Conservation (phyloP, 2,888 invertebrate species). For the Drosophila bunnanda region DNA sequence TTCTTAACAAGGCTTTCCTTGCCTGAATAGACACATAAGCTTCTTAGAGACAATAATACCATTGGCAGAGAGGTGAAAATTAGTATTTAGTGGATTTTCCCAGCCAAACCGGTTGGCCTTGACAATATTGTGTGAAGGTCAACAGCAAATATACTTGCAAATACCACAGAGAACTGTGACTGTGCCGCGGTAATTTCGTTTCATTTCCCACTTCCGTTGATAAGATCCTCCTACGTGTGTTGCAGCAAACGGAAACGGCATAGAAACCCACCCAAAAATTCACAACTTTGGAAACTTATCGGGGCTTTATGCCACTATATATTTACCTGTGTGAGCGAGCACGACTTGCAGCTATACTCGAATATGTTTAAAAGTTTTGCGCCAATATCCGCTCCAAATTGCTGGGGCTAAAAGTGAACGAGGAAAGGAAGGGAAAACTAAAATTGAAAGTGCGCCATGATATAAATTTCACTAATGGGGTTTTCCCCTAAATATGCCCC, state of each 20-base stretch:
- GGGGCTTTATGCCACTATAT: conserved; percentile 3
- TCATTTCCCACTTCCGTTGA: conserved; percentile 33
- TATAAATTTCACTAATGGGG: conserved; percentile 65
- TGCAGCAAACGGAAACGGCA: conserved; percentile 20
- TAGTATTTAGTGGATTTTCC: conserved; percentile 7
- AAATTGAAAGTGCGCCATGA: conserved; percentile 61
- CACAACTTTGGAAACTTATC: conserved; percentile 22
- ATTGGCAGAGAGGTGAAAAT: conserved; percentile 9
- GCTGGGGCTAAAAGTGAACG: conserved; percentile 28
- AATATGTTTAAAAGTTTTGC: conserved; percentile 42
- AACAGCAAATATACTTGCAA: background rate
- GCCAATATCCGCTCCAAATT: conserved; percentile 70
- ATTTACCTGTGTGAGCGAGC: background rate
- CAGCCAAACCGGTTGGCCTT: conserved; percentile 21
- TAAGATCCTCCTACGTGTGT: conserved; percentile 35
- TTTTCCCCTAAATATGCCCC: conserved; percentile 11
- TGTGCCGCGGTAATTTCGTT: background rate
- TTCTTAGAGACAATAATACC: conserved; percentile 6
- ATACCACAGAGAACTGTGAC: background rate
- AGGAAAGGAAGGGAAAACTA: conserved; percentile 14
- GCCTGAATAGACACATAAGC: background rate
- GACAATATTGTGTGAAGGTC: conserved; percentile 37
- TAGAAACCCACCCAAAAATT: conserved; percentile 23
- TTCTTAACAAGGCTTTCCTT: background rate
- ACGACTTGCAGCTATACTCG: conserved; percentile 20